Base-by-base conservation (phyloP, 2,797 vertebrate genomes). In the Sebastes oblongus region DNA sequence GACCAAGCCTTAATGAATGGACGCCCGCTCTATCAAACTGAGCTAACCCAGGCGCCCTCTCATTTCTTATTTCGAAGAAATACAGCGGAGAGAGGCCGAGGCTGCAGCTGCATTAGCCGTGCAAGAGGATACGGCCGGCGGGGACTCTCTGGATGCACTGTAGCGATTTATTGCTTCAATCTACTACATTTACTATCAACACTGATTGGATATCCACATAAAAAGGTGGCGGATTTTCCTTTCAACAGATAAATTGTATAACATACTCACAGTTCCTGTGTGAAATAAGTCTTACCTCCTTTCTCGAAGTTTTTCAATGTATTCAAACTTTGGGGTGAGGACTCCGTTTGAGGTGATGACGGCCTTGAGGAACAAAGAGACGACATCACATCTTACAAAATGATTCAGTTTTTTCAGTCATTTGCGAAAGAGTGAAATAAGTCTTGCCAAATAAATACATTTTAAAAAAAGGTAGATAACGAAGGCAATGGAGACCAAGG, bases 281-380 rank as follows among this genome's bases (percentile, higher is more conserved):
- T 12, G 42, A 32, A 61, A 24, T 1, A 10, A 39, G 32, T 59
- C 86, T 87, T 96, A 99, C 98, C 97, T 97, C 92, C 78, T 95
- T 61, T 98, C 97, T 80, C 98, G 95, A 65, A 99, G 89, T 89
- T 97, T 98, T 92, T 97, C 96, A 67, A 99, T 99, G 91, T 99
- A 99, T 81, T 98, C 96, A 94, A 97, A 99, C 88, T 99, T 99
- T 3, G 97, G 95, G 79, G 98, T 97, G 84, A 99, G 94, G 22
- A 84, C 93, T 81, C 98, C 98, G 24, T 99, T 99, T 60, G 98
- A 98, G 32, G 98, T 95, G 94, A 99, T 99, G 87, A 99, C 96
- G 87, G 98, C 97, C 98, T 99, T 91, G 1, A 73, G 2, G 12
- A 54, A 54, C n/a, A 88, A 3, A 92, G 1, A 16, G 88, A 64